These are phyloP conservation scores for Phrynocephalus versicolor DNA, from an alignment of 2,113 vertebrate genomes.

Conservation along the genomic window DNA sequence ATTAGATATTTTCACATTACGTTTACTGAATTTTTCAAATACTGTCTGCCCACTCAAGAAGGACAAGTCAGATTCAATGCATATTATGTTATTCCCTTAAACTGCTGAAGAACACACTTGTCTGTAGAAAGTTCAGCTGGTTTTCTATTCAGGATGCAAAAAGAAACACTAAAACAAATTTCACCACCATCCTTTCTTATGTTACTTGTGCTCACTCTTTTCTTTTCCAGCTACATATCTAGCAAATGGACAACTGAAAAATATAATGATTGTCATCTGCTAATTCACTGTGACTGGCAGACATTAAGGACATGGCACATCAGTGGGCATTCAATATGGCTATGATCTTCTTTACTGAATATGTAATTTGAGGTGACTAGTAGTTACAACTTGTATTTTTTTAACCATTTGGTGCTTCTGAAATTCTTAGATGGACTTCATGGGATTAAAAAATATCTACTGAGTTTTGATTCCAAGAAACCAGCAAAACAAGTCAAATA, in stretches of 20 bases:
- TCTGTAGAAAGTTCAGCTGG: constrained; percentile 36
- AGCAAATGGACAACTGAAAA: neutral
- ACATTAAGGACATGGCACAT: constrained; percentile 27
- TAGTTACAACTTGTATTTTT: neutral
- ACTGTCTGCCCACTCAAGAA: constrained; percentile 83
- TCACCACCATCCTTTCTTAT: neutral
- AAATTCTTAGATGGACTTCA: constrained; percentile 1
- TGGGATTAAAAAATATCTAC: constrained; percentile 36
- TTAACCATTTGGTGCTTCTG: constrained; percentile 8
- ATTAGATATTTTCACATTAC: constrained; percentile 60
- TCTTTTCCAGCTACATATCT: neutral
- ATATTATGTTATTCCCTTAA: constrained; percentile 81
- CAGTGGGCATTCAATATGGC: constrained; percentile 41
- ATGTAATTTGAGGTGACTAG: constrained; percentile 21
- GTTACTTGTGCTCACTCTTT: neutral
- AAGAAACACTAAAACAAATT: constrained; percentile 31
- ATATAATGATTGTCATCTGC: constrained; percentile 8
- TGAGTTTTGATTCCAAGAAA: constrained; percentile 56
- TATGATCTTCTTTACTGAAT: constrained; percentile 40
- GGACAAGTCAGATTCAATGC: constrained; percentile 84
- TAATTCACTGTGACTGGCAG: constrained; percentile 28
- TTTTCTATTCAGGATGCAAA: constrained; percentile 41
- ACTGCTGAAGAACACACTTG: constrained; percentile 55
- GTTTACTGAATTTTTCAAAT: constrained; percentile 82
- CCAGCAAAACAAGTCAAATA: constrained; percentile 56